Evolutionary conservation across 2,113 vertebrate species (phyloP).

Genomic region (Onychostoma macrolepis): DNA sequence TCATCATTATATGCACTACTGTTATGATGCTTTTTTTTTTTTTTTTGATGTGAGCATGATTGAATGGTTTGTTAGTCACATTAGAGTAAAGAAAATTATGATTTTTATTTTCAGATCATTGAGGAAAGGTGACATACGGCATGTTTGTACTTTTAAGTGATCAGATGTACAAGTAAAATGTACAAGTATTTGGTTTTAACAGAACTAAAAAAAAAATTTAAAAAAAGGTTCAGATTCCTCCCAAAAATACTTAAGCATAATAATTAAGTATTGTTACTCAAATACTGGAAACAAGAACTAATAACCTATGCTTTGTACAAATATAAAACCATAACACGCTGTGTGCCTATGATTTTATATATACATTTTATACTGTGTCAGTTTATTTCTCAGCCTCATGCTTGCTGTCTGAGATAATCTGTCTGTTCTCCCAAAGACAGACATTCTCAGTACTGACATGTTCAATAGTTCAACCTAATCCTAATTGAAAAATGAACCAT

Average conservation of each 20-base stretch:
- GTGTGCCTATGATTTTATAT: neutral
- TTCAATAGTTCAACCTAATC: conserved; percentile 55
- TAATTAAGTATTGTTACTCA: neutral
- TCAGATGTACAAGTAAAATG: neutral
- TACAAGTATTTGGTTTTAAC: neutral
- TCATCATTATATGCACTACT: neutral
- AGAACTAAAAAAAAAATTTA: neutral
- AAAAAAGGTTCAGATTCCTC: no score
- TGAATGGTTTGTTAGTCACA: neutral
- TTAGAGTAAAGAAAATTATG: neutral
- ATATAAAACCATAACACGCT: neutral
- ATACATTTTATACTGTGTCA: neutral
- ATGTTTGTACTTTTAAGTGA: neutral
- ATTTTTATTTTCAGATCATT: no score
- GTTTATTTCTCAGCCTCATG: neutral
- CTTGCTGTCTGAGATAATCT: conserved; percentile 8
- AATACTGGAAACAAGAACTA: neutral
- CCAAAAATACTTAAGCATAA: no score
- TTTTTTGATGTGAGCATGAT: neutral
- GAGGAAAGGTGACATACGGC: neutral
- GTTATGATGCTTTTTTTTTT: neutral
- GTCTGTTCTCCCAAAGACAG: conserved; percentile 38
- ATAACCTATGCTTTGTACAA: neutral
- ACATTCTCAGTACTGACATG: conserved; percentile 29
- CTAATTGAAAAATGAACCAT: conserved; percentile 55